phyloP scores from a whole-genome alignment of 2,113 vertebrate genomes.

The Thermophis baileyi region DNA sequence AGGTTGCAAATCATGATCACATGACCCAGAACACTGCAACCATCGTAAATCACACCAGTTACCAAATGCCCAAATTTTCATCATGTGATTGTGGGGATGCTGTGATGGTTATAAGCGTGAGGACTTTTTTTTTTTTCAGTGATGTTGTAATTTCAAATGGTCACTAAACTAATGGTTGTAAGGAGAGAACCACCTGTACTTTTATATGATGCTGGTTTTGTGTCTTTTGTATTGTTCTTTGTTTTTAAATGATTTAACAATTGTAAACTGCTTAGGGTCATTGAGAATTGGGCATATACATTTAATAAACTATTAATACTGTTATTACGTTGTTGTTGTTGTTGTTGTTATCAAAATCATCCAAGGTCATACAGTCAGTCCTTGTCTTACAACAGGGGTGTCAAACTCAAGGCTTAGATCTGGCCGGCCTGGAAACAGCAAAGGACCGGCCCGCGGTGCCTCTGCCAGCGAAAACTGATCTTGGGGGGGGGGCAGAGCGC shows the following conservation, averaged over 20 bases:
- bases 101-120: background rate
- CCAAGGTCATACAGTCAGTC: too few species aligned
- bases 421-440: too few species aligned
- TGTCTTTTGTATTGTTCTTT: background rate
- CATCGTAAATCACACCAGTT: background rate
- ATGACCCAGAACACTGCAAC: too few species aligned
- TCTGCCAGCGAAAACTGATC: too few species aligned
- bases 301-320: background rate
- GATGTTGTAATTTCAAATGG: background rate
- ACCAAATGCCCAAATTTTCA: background rate
- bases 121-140: background rate
- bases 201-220: background rate
- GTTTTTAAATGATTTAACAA: background rate
- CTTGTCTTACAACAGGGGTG: too few species aligned
- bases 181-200: background rate
- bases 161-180: background rate
- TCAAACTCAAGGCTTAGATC: too few species aligned
- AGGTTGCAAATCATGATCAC: background rate
- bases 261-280: background rate
- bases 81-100: background rate
- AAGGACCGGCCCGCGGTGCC: too few species aligned
- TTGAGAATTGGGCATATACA: background rate
- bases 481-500: too few species aligned
- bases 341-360: background rate
- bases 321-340: background rate